Percentiles rank a stretch among this genome's conserved stretches.
Evolutionary conservation across 2,888 invertebrate species (phyloP).

Genomic region (Calameuta filiformis): DNA sequence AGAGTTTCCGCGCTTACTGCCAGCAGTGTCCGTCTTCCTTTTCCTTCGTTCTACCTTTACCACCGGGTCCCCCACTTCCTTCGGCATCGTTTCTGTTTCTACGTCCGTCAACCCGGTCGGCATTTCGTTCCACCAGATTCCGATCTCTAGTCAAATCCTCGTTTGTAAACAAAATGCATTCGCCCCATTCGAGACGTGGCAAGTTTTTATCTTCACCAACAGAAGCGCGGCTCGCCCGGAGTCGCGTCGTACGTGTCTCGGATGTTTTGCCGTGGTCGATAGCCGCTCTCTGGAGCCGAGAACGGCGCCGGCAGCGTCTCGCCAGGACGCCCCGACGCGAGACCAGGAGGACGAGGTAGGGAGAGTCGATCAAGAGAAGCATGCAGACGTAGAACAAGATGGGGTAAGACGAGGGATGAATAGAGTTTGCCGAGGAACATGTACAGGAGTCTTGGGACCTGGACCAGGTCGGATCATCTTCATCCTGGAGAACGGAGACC

Average conservation of each 20-base stretch:
- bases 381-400: neutral
- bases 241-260: slow-evolving; percentile 6
- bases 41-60: slow-evolving; percentile 7
- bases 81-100: slow-evolving; percentile 15
- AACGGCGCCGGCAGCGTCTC: slow-evolving; percentile 5
- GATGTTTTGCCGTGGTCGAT: slow-evolving; percentile 10
- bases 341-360: neutral
- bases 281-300: neutral
- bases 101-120: slow-evolving; percentile 12
- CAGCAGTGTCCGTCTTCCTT: too few species aligned
- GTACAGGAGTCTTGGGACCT: too few species aligned
- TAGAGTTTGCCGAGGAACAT: too few species aligned
- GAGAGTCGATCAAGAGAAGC: neutral
- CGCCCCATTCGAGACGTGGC: slow-evolving; percentile 24
- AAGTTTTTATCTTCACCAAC: slow-evolving; percentile 22
- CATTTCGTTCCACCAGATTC: slow-evolving; percentile 23
- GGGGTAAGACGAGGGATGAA: too few species aligned
- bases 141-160: slow-evolving; percentile 36
- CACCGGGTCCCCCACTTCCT: neutral
- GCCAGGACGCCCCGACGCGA: neutral
- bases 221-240: slow-evolving; percentile 4
- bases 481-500: too few species aligned
- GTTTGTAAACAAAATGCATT: slow-evolving; percentile 29
- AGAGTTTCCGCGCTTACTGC: too few species aligned
- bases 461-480: too few species aligned